Evolutionary conservation across 2,797 vertebrate species (phyloP).

Genomic region (Dendrocincla tyrannina): DNA sequence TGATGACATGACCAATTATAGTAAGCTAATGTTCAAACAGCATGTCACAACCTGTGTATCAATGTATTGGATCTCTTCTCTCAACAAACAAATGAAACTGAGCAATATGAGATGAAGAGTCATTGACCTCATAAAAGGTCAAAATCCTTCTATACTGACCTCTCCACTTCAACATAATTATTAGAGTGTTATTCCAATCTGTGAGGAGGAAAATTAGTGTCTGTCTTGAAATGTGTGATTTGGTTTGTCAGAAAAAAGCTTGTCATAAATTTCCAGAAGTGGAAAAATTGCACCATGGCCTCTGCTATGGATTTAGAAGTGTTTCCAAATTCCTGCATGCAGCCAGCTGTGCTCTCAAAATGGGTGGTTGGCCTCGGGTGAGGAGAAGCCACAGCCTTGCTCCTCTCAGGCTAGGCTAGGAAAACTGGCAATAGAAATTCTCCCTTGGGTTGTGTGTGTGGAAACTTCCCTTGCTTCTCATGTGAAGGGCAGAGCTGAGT

Average conservation of each 20-base stretch:
- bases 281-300: neutral
- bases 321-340: neutral
- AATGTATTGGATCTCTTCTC: conserved; percentile 86
- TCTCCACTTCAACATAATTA: neutral
- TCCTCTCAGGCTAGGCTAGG: neutral
- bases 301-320: neutral
- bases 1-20: conserved; percentile 93
- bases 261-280: neutral
- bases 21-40: conserved; percentile 88
- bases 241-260: conserved; percentile 34
- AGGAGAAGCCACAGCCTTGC: neutral
- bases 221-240: neutral
- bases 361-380: neutral
- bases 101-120: conserved; percentile 79
- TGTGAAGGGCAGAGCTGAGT: neutral
- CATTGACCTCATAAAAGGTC: conserved; percentile 82
- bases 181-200: neutral
- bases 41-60: conserved; percentile 95
- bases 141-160: conserved; percentile 38
- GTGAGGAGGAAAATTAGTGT: neutral
- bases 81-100: conserved; percentile 85
- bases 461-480: neutral
- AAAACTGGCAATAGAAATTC: neutral
- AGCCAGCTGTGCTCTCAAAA: neutral
- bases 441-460: neutral